Evolutionary conservation across 2,888 invertebrate species (phyloP).

Genomic region (Cylloceria caligata): DNA sequence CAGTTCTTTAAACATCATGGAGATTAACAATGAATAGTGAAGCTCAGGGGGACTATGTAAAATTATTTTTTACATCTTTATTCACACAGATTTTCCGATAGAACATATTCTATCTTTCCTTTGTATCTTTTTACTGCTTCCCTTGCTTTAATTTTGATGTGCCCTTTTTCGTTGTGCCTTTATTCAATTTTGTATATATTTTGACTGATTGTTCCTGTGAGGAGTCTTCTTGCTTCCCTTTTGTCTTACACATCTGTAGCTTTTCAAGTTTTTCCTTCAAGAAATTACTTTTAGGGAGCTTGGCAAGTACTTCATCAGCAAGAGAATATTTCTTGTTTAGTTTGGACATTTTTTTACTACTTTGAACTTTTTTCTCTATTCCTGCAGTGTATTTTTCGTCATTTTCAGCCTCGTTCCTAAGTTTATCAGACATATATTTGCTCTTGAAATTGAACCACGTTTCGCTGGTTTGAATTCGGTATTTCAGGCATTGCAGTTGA

Average conservation of each 20-base stretch:
- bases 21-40: too few species aligned
- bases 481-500: constrained; percentile 75
- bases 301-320: neutral
- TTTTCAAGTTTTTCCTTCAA: constrained; percentile 42
- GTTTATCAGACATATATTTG: constrained; percentile 74
- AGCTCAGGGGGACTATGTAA: neutral
- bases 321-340: neutral
- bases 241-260: constrained; percentile 2
- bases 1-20: too few species aligned
- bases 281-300: constrained; percentile 4
- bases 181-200: constrained; percentile 20
- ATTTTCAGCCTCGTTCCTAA: constrained; percentile 68
- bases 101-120: neutral
- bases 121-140: neutral
- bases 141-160: neutral
- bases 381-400: constrained; percentile 59
- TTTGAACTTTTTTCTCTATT: neutral
- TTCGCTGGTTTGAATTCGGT: constrained; percentile 75
- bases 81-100: neutral
- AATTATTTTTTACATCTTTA: neutral
- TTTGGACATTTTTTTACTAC: neutral
- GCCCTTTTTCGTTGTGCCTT: constrained; percentile 8
- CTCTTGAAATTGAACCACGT: constrained; percentile 75
- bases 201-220: neutral
- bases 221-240: constrained; percentile 1